Evolutionary conservation across 2,113 vertebrate species (phyloP), one percentile per base, ranked within the genome.

Genomic region (Lipophrys pholis): DNA sequence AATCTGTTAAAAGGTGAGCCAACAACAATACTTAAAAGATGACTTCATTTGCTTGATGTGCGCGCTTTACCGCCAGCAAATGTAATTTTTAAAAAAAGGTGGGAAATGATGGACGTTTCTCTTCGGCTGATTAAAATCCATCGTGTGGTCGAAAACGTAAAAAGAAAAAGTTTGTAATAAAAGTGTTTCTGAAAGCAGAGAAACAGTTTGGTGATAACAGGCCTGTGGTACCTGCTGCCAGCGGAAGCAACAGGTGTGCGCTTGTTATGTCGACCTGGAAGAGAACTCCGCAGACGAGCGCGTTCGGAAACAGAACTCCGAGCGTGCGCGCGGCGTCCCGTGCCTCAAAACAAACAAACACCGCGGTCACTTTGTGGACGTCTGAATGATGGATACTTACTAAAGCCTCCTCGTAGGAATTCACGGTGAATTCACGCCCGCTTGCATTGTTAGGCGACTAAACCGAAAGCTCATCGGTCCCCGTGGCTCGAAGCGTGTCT

Each of bases 281-380:
- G 36, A 30, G 21, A 30, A 30, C 21, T 4, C 21, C 2, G 21
- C 21, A 4, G 21, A 30, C 21, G 21, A 30, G 21, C 21, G 21
- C 21, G 21, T 30, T 30, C 21, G 4, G 21, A 30, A 30, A 30
- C 21, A 2, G 0, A 14, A 59, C 65, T 41, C 82, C 84, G 82
- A 3, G 5, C 71, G 5, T 11, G n/a, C 50, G 1, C 43, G 59
- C 11, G 21, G 36, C 0, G 49, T 2, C 46, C 45, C 1, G 60
- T 6, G 0, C 8, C 0, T 0, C n/a, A 77, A 89, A 90, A 83
- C 85, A 61, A 91, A 58, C 82, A 39, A 69, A 8, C 80, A 88
- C 74, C 75, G 7, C 53, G 43, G 58, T 61, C 89, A 90, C 91
- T 93, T 30, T 92, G 88, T 89, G 83, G 88, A 55, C 50, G 30